These are phyloP conservation scores for Vulpes vulpes DNA, from an alignment of 2,113 vertebrate genomes.

Conservation along the genomic window DNA sequence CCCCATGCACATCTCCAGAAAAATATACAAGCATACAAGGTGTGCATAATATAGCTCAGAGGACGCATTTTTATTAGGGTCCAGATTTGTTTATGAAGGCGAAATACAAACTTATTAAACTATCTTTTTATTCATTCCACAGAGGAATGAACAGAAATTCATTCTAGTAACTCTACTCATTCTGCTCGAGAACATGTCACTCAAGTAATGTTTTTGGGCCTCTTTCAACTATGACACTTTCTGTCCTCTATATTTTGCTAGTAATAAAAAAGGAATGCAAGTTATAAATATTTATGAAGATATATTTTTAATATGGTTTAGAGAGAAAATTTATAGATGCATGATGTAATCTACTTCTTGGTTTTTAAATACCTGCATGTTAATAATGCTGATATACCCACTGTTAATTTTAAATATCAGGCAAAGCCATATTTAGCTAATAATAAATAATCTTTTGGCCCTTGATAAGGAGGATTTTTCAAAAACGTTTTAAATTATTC, in stretches of 20 bases:
- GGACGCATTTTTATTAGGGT: neutral
- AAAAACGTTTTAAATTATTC: conserved; percentile 74
- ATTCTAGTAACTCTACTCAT: neutral
- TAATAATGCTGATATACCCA: conserved; percentile 79
- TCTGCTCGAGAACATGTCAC: neutral
- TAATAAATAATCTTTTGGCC: conserved; percentile 63
- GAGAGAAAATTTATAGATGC: conserved; percentile 72
- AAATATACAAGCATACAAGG: neutral
- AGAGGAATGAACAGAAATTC: neutral
- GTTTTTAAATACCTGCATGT: conserved; percentile 75
- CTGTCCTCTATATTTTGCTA: conserved; percentile 31
- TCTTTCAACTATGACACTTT: conserved; percentile 45
- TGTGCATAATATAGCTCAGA: neutral
- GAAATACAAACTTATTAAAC: neutral
- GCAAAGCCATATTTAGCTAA: conserved; percentile 74
- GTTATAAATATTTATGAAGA: conserved; percentile 79
- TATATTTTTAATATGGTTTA: conserved; percentile 78
- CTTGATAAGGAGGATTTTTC: conserved; percentile 63
- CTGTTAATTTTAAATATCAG: conserved; percentile 75
- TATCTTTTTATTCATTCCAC: neutral
- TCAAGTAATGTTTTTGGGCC: neutral
- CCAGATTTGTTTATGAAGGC: neutral
- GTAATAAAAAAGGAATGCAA: conserved; percentile 70
- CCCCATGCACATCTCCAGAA: neutral
- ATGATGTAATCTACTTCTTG: conserved; percentile 71